Base-by-base conservation (phyloP, 2,113 vertebrate species). In the Nothocercus nigrocapillus region DNA sequence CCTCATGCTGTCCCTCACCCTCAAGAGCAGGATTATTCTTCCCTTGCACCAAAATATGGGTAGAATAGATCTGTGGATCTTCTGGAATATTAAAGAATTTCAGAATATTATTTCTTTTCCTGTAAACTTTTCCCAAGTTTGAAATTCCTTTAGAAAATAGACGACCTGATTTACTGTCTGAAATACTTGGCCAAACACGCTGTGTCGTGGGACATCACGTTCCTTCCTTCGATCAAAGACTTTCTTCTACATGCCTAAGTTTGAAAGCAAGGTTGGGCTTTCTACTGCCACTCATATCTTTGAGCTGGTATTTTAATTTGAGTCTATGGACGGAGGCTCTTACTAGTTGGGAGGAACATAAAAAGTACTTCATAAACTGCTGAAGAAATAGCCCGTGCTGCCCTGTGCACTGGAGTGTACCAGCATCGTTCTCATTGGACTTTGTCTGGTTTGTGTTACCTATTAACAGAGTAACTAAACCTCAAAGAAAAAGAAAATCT, bases 21-120 rank as follows among this genome's bases (percentile, higher is more conserved):
- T 94, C 64, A 64, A 66, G 83, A 25, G 96, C 85, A 93, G 27
- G 59, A 87, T 95, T 82, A 59, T 40, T 76, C 62, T 93, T 72
- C 10, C 44, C 63, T 77, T 24, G 56, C 77, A 73, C 89, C 79
- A 88, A 92, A 94, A 88, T 36, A 36, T 53, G 66, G 80, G 13
- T 28, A 30, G 69, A 36, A 62, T 28, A 81, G 67, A 73, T 88
- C 3, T 4, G 18, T 94, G 78, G 45, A 76, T 69, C 5, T 94
- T 28, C 30, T 74, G 64, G 54, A 22, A 13, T 85, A 32, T 85
- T 83, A 56, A 73, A 84, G 88, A 89, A 54, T 22, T 58, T 92
- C 85, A 82, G 38, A 91, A 32, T 58, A 32, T 11, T 62, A 13
- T 49, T 22, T 49, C n/a, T 20, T 87, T 28, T 70, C 38, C 59